Evolutionary conservation across 2,888 invertebrate genomes (phyloP).

Genomic region (Spicauda simplicius): DNA sequence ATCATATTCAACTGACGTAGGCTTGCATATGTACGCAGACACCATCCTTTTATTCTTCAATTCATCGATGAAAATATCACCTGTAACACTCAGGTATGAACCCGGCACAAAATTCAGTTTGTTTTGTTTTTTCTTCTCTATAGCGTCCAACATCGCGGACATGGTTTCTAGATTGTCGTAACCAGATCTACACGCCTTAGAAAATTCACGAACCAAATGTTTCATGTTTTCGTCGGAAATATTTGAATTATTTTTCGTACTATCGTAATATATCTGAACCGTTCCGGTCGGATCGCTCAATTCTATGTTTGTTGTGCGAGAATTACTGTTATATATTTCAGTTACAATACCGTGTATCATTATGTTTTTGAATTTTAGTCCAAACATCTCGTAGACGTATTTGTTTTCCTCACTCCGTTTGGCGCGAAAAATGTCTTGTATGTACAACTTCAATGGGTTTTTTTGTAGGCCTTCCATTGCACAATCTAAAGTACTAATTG

Average conservation of each 20-base stretch:
- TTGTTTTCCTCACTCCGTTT: conserved; percentile 59
- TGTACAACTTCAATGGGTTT: conserved; percentile 68
- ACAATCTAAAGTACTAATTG: not conserved
- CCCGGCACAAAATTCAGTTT: conserved; percentile 59
- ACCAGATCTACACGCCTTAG: conserved; percentile 53
- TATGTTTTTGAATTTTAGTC: conserved; percentile 69
- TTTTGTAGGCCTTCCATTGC: conserved; percentile 54
- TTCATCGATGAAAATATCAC: conserved; percentile 73
- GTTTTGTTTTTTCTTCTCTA: conserved; percentile 53
- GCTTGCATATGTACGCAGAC: conserved; percentile 64
- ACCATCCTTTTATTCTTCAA: conserved; percentile 61
- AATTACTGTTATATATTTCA: conserved; percentile 59
- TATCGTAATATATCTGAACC: conserved; percentile 68
- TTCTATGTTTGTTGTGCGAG: conserved; percentile 61
- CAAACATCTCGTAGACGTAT: conserved; percentile 72
- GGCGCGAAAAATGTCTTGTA: conserved; percentile 77
- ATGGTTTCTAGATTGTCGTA: conserved; percentile 62
- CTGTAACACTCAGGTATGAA: conserved; percentile 60
- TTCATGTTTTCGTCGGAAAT: conserved; percentile 53
- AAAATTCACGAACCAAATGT: conserved; percentile 57
- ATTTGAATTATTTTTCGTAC: conserved; percentile 58
- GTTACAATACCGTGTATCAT: conserved; percentile 75
- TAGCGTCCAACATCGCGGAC: conserved; percentile 61
- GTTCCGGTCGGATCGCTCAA: conserved; percentile 72
- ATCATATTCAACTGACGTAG: conserved; percentile 63